Evolutionary conservation across 1,140 invertebrate species (phyloP), one percentile per base, ranked within the genome.

Genomic region (Chymomyza costata): DNA sequence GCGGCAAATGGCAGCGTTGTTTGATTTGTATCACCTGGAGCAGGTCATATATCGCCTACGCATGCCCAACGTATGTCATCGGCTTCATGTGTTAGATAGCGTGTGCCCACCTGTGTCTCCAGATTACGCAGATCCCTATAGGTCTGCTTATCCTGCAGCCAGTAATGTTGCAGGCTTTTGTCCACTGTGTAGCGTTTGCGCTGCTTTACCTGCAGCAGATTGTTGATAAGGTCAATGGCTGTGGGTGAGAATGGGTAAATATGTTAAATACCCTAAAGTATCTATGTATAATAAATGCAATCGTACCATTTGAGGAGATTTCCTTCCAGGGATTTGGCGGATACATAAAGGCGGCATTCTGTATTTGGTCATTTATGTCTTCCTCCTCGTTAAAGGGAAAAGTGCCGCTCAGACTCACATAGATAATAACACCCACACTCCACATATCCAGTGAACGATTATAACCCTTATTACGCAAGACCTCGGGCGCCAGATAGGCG

Each of bases 371-470:
- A 86, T 97, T 96, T 56, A 99, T 99, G 86, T 99, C 97, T 89
- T 99, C 98, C 87, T 99, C 97, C 87, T 99, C 97, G 86, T 99
- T 99, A 86, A 99, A 99, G 25, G 97, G 97, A 88, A 99, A 99
- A 0, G 97, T 99, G 48, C 97, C 97, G 76, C 95, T 97, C 21
- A 99, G 87, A 65, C 95, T 97, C 13, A 94, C 98, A 86, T 99
- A 99, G 41, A 99, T 93, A 64, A 99, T 99, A 0, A 99, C 98
- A 15, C 98, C 98, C 41, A 99, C 97, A 73, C 95, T 97, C 98
- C 98, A 99, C 97, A 99, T 99, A 87, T 99, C 98, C 63, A 99
- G 87, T 0, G 96, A 98, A 14, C 97, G 89, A 87, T 99, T 99
- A 88, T 99, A 99, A 7, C 97, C 96, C 87, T 99, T 99, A 86